Percentiles rank a stretch among this genome's conserved stretches.
These are phyloP conservation scores for Microcebus tavaratra DNA, from an alignment of 2,113 vertebrate genomes.

Conservation along the genomic window DNA sequence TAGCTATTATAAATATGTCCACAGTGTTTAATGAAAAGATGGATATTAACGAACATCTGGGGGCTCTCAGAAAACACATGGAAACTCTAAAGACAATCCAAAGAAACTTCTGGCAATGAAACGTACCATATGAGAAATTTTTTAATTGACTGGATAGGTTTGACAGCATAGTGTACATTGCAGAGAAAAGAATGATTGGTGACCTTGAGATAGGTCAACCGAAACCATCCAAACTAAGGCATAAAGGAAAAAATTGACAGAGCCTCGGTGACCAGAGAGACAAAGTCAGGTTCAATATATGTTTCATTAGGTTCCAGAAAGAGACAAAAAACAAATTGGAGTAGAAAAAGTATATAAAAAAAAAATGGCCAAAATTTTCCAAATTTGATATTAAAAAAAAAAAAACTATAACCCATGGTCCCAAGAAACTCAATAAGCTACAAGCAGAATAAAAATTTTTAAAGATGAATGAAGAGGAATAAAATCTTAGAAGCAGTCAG, in stretches of 20 bases:
- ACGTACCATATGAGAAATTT: background rate
- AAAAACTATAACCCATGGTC: background rate
- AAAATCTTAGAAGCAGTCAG: background rate
- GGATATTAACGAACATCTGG: background rate
- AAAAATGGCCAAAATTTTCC: background rate
- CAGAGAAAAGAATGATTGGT: background rate
- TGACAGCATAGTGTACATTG: background rate
- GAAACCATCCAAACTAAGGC: background rate
- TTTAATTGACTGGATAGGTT: background rate
- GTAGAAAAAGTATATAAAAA: background rate
- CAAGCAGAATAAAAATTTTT: background rate
- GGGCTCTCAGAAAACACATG: background rate
- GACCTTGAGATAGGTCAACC: background rate
- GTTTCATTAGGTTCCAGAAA: background rate
- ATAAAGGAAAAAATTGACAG: background rate
- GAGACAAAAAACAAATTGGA: background rate
- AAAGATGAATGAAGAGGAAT: background rate
- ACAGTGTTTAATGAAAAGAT: conserved; percentile 8
- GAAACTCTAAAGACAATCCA: background rate
- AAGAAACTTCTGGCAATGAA: background rate
- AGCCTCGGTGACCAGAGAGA: background rate
- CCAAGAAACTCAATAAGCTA: background rate
- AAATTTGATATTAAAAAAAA: background rate
- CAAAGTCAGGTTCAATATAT: background rate
- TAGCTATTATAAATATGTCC: background rate